Base-by-base conservation (phyloP, 2,113 vertebrate species). In the Cyrtonyx montezumae region DNA sequence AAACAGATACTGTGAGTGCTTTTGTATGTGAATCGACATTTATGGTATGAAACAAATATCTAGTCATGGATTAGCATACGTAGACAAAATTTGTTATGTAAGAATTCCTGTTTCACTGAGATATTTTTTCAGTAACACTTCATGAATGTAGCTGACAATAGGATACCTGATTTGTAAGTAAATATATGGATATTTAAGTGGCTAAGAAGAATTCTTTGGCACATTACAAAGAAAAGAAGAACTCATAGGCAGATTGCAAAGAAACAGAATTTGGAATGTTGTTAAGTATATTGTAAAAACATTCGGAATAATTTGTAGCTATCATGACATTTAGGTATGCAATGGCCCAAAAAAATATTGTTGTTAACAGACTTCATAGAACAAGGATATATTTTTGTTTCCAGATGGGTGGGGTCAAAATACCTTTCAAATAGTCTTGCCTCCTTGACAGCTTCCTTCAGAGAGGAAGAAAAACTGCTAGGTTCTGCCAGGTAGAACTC, bases 281-380 rank as follows among this genome's bases (percentile, higher is more conserved):
- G 36, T 13, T 5, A 65, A 34, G 1, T 34, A 37, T 55, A 17
- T 4, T 43, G 5, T 7, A 79, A 73, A 66, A 89, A 34, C 0
- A 48, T 25, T 11, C 8, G 42, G 19, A 22, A 12, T 43, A 9
- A 13, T 36, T 21, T 66, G 12, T 10, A 67, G 4, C 5, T 45
- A 1, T 53, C n/a, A 58, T n/a, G 25, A 84, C 53, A 65, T 66
- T 65, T 81, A 17, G 63, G 4, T 49, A 84, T 68, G 11, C 43
- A 56, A 26, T 0, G 0, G 40, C 40, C 40, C 40, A 22, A 2
- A 19, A 25, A 68, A n/a, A 48, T n/a, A 25, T 3, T 1, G 1
- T 0, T 46, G 63, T 42, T 86, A 42, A 34, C 28, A 37, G 2
- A 4, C 9, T 28, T 73, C 42, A 34, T 25, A 58, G 40, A 59